Base-by-base conservation (phyloP, 2,113 vertebrate genomes). In the Anolis sagrei region DNA sequence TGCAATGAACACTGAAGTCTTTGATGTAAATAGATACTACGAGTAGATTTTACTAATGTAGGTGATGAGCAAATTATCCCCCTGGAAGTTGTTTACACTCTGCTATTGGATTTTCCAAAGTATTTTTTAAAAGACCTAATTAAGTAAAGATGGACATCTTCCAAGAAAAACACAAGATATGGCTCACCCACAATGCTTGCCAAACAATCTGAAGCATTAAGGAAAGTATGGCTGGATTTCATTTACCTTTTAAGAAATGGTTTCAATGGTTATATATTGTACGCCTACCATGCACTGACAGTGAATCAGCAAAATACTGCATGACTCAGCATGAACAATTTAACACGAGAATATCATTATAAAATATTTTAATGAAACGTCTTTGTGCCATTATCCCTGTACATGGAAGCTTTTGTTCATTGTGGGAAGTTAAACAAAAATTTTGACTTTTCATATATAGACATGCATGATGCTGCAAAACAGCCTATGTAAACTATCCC, bases 301-400 rank as follows among this genome's bases (percentile, higher is more conserved):
- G 96, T 97, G 96, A 97, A 94, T 95, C 95, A 95, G 95, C 93
- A 93, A 92, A 92, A 87, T 86, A 85, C 89, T 92, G 95, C 96
- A 97, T 95, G 96, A 95, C 75, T 84, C 88, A 86, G 96, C 96
- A 95, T 95, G 95, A 94, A 23, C 72, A 82, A 77, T 90, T 92
- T 88, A 94, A 76, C 87, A 90, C 93, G 96, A 97, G 98, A 98
- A 98, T 97, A 99, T 99, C 98, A 97, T 97, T 97, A 96, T 98
- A 97, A 99, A 98, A 98, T 99, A 98, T 96, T 96, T 75, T 66
- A 97, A 95, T 96, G 96, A 95, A 97, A 96, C 94, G 95, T 96
- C 97, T 97, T 98, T 98, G 97, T 96, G 95, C 96, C 95, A 96
- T 95, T 95, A 96, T 94, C 93, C 92, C 96, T 98, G 98, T 99